Base-by-base conservation (phyloP, 2,888 invertebrate species). In the Magallana nippona region DNA sequence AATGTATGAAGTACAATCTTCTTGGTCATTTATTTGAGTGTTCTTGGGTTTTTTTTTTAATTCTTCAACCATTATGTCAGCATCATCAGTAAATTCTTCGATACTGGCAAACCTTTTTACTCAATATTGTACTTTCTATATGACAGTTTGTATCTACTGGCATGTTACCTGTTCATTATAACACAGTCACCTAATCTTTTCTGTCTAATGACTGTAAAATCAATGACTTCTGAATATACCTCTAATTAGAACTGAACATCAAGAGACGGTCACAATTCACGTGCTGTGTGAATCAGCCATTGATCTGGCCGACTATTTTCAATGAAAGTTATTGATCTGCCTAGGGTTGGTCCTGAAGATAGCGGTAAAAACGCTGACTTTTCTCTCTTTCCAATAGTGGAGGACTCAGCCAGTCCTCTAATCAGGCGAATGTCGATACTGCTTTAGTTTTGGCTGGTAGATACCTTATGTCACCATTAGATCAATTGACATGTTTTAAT, bases 251-350 rank as follows among this genome's bases (percentile, higher is more conserved):
- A 71, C 71, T 71, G 71, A 13, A 22, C 27, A 63, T 63, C 27
- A 27, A n/a, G 71, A 71, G 71, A 71, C 71, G 13, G 71, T 71
- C 71, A 15, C 32, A 71, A 27, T 71, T 5, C 19, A 71, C 71
- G 19, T 13, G 15, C 32, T 27, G 22, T 27, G 32, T 71, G 71
- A 71, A 71, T 71, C 71, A 71, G 32, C 22, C 71, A 71, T 71
- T 71, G 71, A 71, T 71, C 71, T 27, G 27, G 44, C 22, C 71
- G 1, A 27, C 63, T 71, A 71, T 71, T 71, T 71, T 71, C 71
- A 71, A 71, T 71, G 71, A 32, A 71, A 71, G 22, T 22, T 71
- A 71, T 71, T 71, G 71, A 71, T 71, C 71, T 27, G 71, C 71
- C 22, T 15, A 22, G 27, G 71, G 71, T 71, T 27, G 15, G 71